Conservation (phyloP, 2,888 invertebrate genomes). For the Temnothorax ravouxi region DNA sequence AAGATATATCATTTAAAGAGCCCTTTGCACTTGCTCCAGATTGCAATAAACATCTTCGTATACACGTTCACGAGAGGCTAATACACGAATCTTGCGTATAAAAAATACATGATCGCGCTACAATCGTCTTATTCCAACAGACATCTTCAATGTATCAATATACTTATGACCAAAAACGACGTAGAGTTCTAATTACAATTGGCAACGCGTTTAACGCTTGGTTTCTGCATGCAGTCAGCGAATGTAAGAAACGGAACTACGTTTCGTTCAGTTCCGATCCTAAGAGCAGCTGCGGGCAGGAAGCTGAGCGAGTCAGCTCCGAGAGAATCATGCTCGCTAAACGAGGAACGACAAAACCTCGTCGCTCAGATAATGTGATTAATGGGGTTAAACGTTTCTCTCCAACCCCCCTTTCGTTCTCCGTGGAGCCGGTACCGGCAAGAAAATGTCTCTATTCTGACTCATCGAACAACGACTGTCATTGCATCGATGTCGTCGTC, state of each 20-base stretch:
- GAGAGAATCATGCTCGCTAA: slow-evolving; percentile 56
- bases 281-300: slow-evolving; percentile 23
- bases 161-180: not conserved
- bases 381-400: slow-evolving; percentile 78
- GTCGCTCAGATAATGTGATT: slow-evolving; percentile 81
- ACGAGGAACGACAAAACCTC: slow-evolving; percentile 75
- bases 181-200: not conserved
- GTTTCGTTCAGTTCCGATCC: slow-evolving; percentile 45
- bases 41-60: not conserved
- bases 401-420: slow-evolving; percentile 56
- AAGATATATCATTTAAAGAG: slow-evolving; percentile 2
- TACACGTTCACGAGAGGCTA: not conserved
- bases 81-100: not conserved
- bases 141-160: not conserved
- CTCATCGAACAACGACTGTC: slow-evolving; percentile 71
- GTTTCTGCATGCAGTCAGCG: slow-evolving; percentile 1
- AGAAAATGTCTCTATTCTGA: slow-evolving; percentile 76
- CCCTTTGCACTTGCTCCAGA: not conserved
- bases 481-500: slow-evolving; percentile 63
- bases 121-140: not conserved
- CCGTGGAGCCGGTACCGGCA: slow-evolving; percentile 56
- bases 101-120: not conserved
- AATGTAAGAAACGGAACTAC: slow-evolving; percentile 49
- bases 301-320: slow-evolving; percentile 30
- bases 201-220: slow-evolving; percentile 4